phyloP scores from a whole-genome alignment of 2,113 vertebrate species.

The Nyctibius bracteatus region DNA sequence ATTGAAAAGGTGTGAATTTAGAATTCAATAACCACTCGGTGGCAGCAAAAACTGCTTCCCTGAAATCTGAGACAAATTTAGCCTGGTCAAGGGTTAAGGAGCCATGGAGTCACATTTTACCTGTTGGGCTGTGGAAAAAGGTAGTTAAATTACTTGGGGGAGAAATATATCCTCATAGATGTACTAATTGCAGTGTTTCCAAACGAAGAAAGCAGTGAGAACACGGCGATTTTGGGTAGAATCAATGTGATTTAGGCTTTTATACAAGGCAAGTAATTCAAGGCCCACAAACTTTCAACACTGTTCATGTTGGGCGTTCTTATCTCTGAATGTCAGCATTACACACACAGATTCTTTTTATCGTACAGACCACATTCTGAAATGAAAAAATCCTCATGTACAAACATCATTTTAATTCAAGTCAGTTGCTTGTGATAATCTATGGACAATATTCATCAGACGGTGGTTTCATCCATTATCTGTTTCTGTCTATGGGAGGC shows the following conservation, averaged over 20 bases:
- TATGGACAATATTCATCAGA: constrained; percentile 34
- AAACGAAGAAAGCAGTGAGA: background rate
- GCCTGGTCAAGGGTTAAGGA: background rate
- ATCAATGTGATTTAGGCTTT: background rate
- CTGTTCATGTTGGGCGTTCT: background rate
- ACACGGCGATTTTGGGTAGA: accelerated
- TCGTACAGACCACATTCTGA: background rate
- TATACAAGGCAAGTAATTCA: background rate
- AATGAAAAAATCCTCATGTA: background rate
- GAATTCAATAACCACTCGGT: accelerated
- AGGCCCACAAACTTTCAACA: background rate
- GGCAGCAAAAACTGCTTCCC: background rate
- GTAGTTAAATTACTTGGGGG: background rate
- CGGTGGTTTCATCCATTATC: constrained; percentile 18
- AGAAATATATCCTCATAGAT: background rate
- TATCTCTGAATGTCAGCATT: background rate
- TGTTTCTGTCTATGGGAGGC: constrained; percentile 22
- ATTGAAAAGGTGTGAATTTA: background rate
- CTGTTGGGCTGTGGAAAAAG: background rate
- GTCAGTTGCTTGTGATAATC: background rate
- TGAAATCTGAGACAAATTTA: background rate
- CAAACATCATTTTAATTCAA: background rate
- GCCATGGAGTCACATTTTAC: background rate
- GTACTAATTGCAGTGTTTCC: background rate
- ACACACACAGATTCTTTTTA: background rate